Percentiles rank a stretch among this genome's conserved stretches.
Evolutionary conservation across 2,113 vertebrate species (phyloP).

Genomic region (Megaceryle maxima): DNA sequence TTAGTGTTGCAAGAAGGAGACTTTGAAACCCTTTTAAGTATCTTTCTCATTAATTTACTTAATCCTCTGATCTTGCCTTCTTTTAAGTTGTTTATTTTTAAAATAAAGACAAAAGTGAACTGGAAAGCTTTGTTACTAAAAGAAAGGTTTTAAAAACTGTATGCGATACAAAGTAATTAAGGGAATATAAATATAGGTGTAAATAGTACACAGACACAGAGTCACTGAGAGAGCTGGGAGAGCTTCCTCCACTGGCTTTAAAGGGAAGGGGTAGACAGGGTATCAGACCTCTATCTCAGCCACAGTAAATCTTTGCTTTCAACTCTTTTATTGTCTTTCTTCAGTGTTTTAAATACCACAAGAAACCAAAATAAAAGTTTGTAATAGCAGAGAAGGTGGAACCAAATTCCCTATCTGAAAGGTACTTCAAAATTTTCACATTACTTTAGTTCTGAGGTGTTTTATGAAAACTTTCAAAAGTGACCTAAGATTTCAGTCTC

Average conservation of each 20-base stretch:
- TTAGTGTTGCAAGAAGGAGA: slow-evolving; percentile 51
- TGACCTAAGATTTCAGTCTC: neutral
- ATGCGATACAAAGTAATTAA: slow-evolving; percentile 61
- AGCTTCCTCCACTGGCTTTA: neutral
- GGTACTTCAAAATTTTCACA: neutral
- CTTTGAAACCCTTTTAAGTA: slow-evolving; percentile 67
- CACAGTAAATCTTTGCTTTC: neutral
- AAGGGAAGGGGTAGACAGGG: neutral
- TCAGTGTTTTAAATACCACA: neutral
- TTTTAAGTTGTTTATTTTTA: slow-evolving; percentile 68
- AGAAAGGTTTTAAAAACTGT: slow-evolving; percentile 41
- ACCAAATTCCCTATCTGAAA: neutral
- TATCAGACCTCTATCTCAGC: neutral
- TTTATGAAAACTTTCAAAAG: neutral
- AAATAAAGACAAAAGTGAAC: slow-evolving; percentile 59
- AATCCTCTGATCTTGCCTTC: slow-evolving; percentile 68
- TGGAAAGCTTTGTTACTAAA: slow-evolving; percentile 59
- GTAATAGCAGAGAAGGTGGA: neutral
- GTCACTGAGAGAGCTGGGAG: neutral
- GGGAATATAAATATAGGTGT: neutral
- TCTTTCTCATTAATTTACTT: slow-evolving; percentile 71
- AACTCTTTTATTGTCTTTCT: neutral
- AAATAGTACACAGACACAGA: neutral
- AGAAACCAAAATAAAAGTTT: neutral
- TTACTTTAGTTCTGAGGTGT: neutral